Evolutionary conservation across 2,113 vertebrate genomes (phyloP), one percentile per base, ranked within the genome.

Genomic region (Gymnogyps californianus): DNA sequence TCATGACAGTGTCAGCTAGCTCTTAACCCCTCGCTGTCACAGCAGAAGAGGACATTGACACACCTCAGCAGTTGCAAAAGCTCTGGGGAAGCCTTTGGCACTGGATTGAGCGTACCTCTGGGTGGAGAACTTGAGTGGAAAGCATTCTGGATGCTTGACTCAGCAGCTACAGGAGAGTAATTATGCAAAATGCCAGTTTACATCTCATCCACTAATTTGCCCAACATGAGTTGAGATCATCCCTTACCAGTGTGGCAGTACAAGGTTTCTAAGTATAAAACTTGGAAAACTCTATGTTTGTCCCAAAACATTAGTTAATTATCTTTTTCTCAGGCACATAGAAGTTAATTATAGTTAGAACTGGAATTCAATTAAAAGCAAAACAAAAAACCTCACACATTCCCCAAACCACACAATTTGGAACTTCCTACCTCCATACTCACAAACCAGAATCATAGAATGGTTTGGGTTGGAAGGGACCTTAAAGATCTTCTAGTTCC

Each of bases 251-350:
- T 46, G 62, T 34, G 42, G 29, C 26, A 52, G 16, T 61, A 62
- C 22, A 54, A 84, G 18, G 34, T 38, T 94, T 94, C 46, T 34
- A 86, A 74, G 46, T 22, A 72, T 19, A 75, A 85, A 52, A 66
- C 24, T 18, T 62, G 38, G 55, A 92, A 94, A 94, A 91, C 24
- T 25, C 46, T 47, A 5, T 44, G 44, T 81, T 94, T 78, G 62
- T 62, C 67, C 32, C 40, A 83, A 96, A 94, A 96, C 55, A 92
- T 58, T 46, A 76, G 47, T 52, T 76, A 83, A 80, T 77, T 75
- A 70, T 54, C 58, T 76, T 85, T 59, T 91, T 65, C 70, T 90
- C 29, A 62, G 59, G 76, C 67, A 72, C 25, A 62, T 0, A 29
- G 7, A 93, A 85, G 26, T 71, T 94, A 72, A 79, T 57, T 75